Percentiles rank a stretch among this genome's conserved stretches.
phyloP scores from a whole-genome alignment of 2,797 vertebrate species.

The Scleropages formosus region DNA sequence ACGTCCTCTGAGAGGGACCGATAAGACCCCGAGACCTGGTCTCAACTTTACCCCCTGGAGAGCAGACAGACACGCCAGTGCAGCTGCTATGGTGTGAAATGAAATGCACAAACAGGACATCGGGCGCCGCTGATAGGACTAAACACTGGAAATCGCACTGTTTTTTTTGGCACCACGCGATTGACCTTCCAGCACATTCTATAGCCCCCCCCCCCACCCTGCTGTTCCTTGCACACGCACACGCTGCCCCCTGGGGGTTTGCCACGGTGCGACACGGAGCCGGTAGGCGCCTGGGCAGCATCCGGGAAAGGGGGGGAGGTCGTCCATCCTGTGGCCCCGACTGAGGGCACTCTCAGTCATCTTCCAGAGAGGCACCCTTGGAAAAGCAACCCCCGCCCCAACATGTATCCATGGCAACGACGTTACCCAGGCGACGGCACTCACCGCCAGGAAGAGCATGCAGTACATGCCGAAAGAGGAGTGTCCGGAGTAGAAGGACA shows the following conservation, averaged over 20 bases:
- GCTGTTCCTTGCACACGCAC: not conserved
- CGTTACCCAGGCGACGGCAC: conserved; percentile 52
- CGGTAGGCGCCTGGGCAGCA: not conserved
- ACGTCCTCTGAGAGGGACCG: no score
- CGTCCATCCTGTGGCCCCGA: not conserved
- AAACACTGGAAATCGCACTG: not conserved
- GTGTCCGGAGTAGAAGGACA: conserved; percentile 97
- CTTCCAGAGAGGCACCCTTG: not conserved
- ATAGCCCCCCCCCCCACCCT: no score
- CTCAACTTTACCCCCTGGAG: not conserved
- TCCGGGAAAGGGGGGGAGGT: not conserved
- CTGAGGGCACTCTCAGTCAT: not conserved
- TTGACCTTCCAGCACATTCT: not conserved
- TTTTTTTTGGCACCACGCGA: not conserved
- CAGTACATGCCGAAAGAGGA: conserved; percentile 98
- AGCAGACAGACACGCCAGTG: conserved; percentile 11
- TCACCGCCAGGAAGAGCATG: conserved; percentile 95
- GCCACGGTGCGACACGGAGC: not conserved
- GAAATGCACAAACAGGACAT: not conserved
- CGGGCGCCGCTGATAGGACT: not conserved
- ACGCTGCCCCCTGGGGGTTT: not conserved
- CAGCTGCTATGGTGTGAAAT: not conserved
- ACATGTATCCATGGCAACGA: not conserved
- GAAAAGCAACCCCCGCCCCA: not conserved
- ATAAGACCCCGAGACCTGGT: no score